Evolutionary conservation across 2,797 vertebrate species (phyloP).

Genomic region (Pangasius sanitwongsei): DNA sequence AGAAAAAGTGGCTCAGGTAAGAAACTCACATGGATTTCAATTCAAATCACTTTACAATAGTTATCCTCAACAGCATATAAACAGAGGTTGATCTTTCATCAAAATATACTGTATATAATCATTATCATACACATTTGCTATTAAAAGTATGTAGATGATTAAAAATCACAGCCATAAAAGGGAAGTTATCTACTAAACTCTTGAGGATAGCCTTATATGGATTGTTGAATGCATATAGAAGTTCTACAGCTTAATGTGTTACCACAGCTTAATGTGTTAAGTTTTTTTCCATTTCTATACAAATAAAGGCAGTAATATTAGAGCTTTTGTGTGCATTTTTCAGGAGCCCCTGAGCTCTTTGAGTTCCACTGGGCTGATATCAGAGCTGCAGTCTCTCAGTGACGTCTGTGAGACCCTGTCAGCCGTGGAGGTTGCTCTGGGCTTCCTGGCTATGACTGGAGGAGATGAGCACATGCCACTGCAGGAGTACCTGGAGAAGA

Average conservation of each 20-base stretch:
- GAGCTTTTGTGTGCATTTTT: neutral
- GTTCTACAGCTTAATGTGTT: neutral
- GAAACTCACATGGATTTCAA: neutral
- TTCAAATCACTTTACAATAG: neutral
- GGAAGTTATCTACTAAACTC: neutral
- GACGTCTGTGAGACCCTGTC: slow-evolving; percentile 90
- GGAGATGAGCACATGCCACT: slow-evolving; percentile 79
- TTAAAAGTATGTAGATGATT: neutral
- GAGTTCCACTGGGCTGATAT: slow-evolving; percentile 72
- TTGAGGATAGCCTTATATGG: neutral
- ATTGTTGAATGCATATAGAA: neutral
- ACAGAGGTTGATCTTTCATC: neutral
- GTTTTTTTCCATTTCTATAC: neutral
- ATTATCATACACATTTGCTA: neutral
- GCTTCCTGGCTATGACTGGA: slow-evolving; percentile 89
- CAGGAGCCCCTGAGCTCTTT: slow-evolving; percentile 82
- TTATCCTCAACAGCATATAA: neutral
- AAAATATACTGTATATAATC: slow-evolving; percentile 1
- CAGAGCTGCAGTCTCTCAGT: slow-evolving; percentile 87
- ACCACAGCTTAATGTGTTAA: neutral
- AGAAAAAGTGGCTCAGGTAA: slow-evolving; percentile 72
- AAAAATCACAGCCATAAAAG: neutral
- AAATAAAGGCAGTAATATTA: neutral
- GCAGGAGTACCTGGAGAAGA: slow-evolving; percentile 78
- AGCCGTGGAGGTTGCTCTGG: slow-evolving; percentile 81